Evolutionary conservation across 1,140 invertebrate genomes (phyloP).

Genomic region (Drosophila insularis): DNA sequence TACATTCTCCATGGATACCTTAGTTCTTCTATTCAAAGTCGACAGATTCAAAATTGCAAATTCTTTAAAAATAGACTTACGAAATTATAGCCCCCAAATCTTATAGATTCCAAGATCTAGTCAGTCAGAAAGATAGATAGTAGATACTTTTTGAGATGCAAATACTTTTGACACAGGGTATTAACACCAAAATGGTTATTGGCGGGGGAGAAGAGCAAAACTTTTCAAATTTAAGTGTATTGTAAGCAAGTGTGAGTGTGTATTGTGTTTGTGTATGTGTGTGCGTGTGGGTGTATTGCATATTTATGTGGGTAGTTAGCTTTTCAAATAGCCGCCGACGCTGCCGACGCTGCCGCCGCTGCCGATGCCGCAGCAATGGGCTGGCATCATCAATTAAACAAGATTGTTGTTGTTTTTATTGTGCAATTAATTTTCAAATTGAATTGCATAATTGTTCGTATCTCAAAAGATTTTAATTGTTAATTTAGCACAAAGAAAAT

Average conservation of each 20-base stretch:
- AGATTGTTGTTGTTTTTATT: slow-evolving; percentile 70
- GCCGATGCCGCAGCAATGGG: slow-evolving; percentile 16
- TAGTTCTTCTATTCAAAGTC: too few relatives aligned
- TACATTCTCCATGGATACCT: too few relatives aligned
- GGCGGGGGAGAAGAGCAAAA: neutral
- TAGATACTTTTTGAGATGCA: neutral
- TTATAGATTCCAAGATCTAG: neutral
- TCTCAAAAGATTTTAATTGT: slow-evolving; percentile 27
- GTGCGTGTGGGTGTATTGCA: slow-evolving; percentile 48
- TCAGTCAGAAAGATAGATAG: neutral
- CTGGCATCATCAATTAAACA: slow-evolving; percentile 60
- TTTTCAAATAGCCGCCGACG: slow-evolving; percentile 53
- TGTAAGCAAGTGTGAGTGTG: slow-evolving; percentile 1
- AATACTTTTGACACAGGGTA: slow-evolving; percentile 1
- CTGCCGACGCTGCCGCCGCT: slow-evolving; percentile 37
- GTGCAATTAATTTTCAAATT: slow-evolving; percentile 74
- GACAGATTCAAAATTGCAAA: too few relatives aligned
- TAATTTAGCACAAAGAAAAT: slow-evolving; percentile 4
- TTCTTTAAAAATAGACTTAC: too few relatives aligned
- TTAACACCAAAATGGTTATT: neutral
- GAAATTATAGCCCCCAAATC: too few relatives aligned
- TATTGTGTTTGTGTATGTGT: slow-evolving; percentile 5
- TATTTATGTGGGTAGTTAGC: slow-evolving; percentile 68
- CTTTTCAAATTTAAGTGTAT: slow-evolving; percentile 1
- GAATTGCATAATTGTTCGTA: slow-evolving; percentile 72